phyloP scores from a whole-genome alignment of 2,888 invertebrate species.

The Thereva unica region DNA sequence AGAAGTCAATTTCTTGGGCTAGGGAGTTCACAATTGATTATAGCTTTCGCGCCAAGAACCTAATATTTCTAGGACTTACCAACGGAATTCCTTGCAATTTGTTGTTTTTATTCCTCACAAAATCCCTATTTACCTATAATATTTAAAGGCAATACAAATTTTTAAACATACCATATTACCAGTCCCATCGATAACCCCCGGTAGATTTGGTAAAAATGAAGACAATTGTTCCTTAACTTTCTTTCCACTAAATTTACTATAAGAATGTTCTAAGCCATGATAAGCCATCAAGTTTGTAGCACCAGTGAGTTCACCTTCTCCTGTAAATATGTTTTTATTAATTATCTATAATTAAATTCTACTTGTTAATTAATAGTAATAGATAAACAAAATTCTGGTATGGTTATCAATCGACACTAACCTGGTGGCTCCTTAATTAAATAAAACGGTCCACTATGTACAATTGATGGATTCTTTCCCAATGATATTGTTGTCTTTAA shows the following conservation, averaged over 20 bases:
- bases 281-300: constrained; percentile 96
- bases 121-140: too few relatives aligned
- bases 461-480: constrained; percentile 95
- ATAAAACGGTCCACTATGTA: constrained; percentile 97
- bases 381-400: constrained; percentile 6
- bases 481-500: constrained; percentile 96
- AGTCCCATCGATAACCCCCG: constrained; percentile 93
- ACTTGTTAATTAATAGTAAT: too few relatives aligned
- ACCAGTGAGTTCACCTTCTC: constrained; percentile 90
- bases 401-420: constrained; percentile 53
- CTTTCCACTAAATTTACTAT: constrained; percentile 96
- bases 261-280: constrained; percentile 95
- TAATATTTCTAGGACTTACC: too few relatives aligned
- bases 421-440: constrained; percentile 96
- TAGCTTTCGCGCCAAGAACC: too few relatives aligned
- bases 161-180: constrained; percentile 65
- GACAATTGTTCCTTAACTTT: constrained; percentile 93
- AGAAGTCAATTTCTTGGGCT: too few relatives aligned
- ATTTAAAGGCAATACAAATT: constrained; percentile 8
- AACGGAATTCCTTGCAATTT: too few relatives aligned
- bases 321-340: constrained; percentile 59
- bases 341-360: constrained; percentile 42
- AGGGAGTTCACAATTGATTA: too few relatives aligned
- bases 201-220: constrained; percentile 91
- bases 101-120: too few relatives aligned